phyloP scores from a whole-genome alignment of 1,140 invertebrate genomes.

The Bombus cullumanus region DNA sequence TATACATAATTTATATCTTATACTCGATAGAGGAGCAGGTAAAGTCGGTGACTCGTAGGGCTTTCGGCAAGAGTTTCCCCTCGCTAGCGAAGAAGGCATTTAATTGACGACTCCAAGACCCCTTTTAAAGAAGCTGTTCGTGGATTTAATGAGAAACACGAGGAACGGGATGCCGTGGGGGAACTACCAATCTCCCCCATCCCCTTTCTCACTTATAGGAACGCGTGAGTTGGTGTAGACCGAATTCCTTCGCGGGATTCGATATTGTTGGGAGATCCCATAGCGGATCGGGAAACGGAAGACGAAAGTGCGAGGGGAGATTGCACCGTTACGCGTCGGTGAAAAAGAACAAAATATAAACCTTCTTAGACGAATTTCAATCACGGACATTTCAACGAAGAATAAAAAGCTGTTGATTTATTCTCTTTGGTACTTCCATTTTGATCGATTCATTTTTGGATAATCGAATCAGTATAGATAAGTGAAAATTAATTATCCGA shows the following conservation, averaged over 20 bases:
- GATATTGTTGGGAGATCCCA: constrained; percentile 13
- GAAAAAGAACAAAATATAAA: background rate
- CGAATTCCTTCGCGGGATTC: constrained; percentile 3
- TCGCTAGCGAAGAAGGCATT: background rate
- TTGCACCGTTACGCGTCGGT: background rate
- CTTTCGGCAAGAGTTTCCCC: too few species aligned
- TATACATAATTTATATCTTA: too few species aligned
- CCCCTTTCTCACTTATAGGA: background rate
- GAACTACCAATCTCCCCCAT: background rate
- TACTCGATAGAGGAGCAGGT: background rate
- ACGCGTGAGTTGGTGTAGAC: background rate
- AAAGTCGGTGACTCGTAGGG: background rate
- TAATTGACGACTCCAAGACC: constrained; percentile 45
- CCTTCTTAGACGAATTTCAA: background rate
- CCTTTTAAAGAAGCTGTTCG: constrained; percentile 50
- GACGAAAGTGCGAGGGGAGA: background rate
- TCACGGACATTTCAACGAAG: background rate
- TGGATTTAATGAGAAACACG: constrained; percentile 62
- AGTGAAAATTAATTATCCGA: background rate
- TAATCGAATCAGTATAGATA: background rate
- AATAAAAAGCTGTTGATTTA: background rate
- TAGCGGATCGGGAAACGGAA: constrained; percentile 1
- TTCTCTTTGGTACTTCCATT: background rate
- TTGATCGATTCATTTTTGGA: background rate
- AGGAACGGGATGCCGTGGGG: background rate